These are phyloP conservation scores for Calameuta pallipes DNA, from an alignment of 2,888 invertebrate genomes.

Conservation along the genomic window DNA sequence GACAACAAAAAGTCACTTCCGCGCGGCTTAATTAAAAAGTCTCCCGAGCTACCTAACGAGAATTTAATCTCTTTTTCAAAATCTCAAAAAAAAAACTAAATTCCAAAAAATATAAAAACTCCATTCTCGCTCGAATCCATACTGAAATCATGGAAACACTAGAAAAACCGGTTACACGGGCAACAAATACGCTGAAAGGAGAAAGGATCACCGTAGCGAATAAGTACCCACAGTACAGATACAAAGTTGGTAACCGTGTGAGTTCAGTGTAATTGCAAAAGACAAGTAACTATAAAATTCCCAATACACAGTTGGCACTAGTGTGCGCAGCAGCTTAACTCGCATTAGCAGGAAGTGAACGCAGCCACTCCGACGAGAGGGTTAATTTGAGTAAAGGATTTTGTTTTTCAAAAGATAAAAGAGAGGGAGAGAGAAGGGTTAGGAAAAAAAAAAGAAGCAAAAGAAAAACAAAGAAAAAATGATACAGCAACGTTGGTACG, in stretches of 20 bases:
- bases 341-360: not conserved
- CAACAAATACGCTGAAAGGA: not conserved
- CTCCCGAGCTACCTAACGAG: not conserved
- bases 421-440: constrained; percentile 4
- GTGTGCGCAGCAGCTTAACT: not conserved
- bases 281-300: not conserved
- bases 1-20: not conserved
- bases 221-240: not conserved
- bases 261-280: not conserved
- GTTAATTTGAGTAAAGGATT: not conserved
- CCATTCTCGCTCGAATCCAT: not conserved
- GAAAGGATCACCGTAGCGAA: not conserved
- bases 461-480: not conserved
- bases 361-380: not conserved
- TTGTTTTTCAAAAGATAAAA: not conserved
- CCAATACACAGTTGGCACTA: not conserved
- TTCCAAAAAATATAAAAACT: not conserved
- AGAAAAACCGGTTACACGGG: not conserved
- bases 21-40: not conserved
- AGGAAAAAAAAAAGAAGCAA: not conserved
- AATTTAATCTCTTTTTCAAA: not conserved
- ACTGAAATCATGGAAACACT: not conserved
- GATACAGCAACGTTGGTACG: constrained; percentile 14
- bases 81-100: not conserved
- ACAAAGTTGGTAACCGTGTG: not conserved